Base-by-base conservation (phyloP, 2,888 invertebrate genomes). In the Aspidiotus rigidus region DNA sequence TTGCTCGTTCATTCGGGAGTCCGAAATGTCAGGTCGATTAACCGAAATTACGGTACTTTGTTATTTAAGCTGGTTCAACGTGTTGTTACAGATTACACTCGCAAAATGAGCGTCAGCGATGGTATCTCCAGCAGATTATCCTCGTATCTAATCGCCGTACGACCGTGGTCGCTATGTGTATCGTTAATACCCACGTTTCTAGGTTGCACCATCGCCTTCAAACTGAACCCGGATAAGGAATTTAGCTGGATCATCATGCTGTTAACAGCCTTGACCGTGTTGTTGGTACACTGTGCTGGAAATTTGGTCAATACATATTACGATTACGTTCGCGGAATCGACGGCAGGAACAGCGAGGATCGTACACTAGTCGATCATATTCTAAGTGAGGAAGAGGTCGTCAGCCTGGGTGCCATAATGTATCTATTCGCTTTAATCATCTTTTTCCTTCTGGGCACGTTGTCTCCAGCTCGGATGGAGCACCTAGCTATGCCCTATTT, bases 221-320 rank as follows among this genome's bases (percentile, higher is more conserved):
- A 93, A 75, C 73, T 75, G 70, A 82, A 87, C 70, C 86, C 87
- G 17, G 88, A 87, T 74, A 82, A 86, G 40, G 86, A 87, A 72
- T 93, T 94, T 78, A 90, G 87, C 77, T 85, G 88, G 81, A 79
- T 88, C 71, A 86, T 89, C 0, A 83, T 94, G 73, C 75, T 94
- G 59, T 81, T 93, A 13, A 93, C 94, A 3, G 81, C 91, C 63
- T 85, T 91, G 74, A 94, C 93, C 5, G 88, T 93, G 28, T 83
- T 94, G 71, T 90, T 90, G 1, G 96, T 96, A 5, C 96, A 97
- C 77, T 93, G 94, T 71, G 96, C 96, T 71, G 96, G 95, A 66
- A 97, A 97, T 79, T 87, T 96, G 55, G 95, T 97, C 39, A 96
- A 96, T 79, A 96, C 96, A 0, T 96, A 95, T 78, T 96, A 89